Conservation (phyloP, 2,888 invertebrate genomes). For the Branchellion lobata region DNA sequence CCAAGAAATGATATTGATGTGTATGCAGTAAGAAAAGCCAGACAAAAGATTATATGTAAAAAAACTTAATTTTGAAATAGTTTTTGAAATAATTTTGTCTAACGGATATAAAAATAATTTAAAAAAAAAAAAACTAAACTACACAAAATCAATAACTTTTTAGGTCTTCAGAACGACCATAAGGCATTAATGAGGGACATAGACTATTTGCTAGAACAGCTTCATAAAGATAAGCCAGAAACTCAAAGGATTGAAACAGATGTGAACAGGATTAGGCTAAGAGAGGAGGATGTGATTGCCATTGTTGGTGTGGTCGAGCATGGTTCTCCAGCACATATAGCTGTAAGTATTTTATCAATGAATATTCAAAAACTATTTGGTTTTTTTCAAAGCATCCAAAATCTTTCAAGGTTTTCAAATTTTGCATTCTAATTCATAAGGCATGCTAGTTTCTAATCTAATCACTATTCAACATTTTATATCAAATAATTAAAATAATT, state of each 20-base stretch:
- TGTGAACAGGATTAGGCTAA: conserved; percentile 30
- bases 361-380: no score
- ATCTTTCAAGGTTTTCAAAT: no score
- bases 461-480: no score
- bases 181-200: conserved; percentile 80
- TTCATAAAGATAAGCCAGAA: conserved; percentile 61
- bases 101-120: no score
- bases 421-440: no score
- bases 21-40: conserved; percentile 82
- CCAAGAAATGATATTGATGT: conserved; percentile 86
- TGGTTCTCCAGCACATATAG: conserved; percentile 79
- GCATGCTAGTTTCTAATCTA: no score
- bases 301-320: conserved; percentile 73
- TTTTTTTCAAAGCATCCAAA: background rate
- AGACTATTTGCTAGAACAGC: conserved; percentile 73
- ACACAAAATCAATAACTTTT: background rate
- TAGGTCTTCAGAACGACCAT: conserved; percentile 85
- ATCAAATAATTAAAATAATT: no score
- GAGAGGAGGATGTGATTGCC: conserved; percentile 64
- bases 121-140: no score
- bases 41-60: conserved; percentile 87
- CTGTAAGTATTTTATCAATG: conserved; percentile 68
- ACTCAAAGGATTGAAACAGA: background rate
- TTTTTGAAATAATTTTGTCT: no score
- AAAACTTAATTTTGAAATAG: conserved; percentile 62